Evolutionary conservation across 92 coral and sea anemone species (phyloP).

Genomic region (Paragorgia papillata): DNA sequence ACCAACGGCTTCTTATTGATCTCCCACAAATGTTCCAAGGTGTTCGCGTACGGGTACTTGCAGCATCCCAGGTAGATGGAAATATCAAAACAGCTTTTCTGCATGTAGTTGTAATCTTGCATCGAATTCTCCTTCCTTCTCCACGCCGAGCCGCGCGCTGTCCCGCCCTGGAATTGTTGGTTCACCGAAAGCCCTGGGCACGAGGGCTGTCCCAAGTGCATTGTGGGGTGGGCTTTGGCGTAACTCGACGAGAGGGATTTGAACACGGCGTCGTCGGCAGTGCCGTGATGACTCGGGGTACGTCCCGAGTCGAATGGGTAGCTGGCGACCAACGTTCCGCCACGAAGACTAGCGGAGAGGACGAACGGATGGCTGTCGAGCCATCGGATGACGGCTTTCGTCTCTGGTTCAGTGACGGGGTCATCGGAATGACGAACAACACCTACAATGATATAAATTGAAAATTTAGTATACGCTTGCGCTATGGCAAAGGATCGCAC

Average conservation of each 20-base stretch:
- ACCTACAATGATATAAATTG: no score
- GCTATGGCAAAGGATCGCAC: no score
- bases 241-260: conserved; percentile 79
- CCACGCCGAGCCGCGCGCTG: conserved; percentile 83
- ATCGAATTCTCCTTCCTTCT: conserved; percentile 64
- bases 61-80: conserved; percentile 90
- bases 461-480: no score
- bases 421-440: conserved; percentile 46
- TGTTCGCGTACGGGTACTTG: conserved; percentile 83
- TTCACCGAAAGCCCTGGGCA: conserved; percentile 88
- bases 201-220: conserved; percentile 95
- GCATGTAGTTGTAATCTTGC: conserved; percentile 81
- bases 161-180: conserved; percentile 77
- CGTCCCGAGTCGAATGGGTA: conserved; percentile 81
- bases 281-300: conserved; percentile 63
- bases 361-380: conserved; percentile 75
- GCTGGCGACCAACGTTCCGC: conserved; percentile 85
- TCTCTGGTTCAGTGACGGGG: conserved; percentile 65
- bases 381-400: conserved; percentile 81
- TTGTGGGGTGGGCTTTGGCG: conserved; percentile 86
- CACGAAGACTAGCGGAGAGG: conserved; percentile 83
- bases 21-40: conserved; percentile 83
- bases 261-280: conserved; percentile 92
- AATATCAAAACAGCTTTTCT: conserved; percentile 80
- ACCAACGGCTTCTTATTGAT: conserved; percentile 78